Base-by-base conservation (phyloP, 2,888 invertebrate genomes). In the Mythimna loreyi region DNA sequence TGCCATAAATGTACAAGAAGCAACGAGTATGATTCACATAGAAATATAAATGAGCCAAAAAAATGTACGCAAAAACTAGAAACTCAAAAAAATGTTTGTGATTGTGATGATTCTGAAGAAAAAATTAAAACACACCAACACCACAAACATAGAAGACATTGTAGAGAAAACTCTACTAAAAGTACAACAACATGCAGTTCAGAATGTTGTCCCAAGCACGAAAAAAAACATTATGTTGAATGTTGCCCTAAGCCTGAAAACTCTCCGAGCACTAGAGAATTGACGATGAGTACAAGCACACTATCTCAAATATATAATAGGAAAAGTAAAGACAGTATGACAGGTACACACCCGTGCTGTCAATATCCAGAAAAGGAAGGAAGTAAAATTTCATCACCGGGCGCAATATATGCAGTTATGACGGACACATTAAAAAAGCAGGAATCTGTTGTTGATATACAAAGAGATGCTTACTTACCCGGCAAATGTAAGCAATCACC, bases 381-480 rank as follows among this genome's bases (percentile, higher is more conserved):
- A 28, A 52, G 52, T 52, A 19, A 28, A 28, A 52, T n/a, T 52
- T 52, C 52, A 52, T 30, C 28, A 52, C 52, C 25, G 7, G 16
- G 16, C 2, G 16, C 23, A 16, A 50, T 55, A 3, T 33, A 55
- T 16, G 55, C 30, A 21, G 0, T 16, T 36, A 36, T 61, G 55
- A 36, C 36, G 1, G 61, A 36, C 3, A 30, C 21, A 30, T 30
- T 63, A 16, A 8, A 13, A 45, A 30, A 59, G 13, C 43, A 45
- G 21, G 23, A 30, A 30, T 21, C 19, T 30, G 43, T 23, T 30
- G 7, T 45, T 58, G 30, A 45, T 21, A 13, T 3, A 19, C 57
- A 57, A 45, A 63, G 52, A 36, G 2, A 16, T 13, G n/a, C 55
- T 25, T 61, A 36, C n/a, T 33, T 60, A 60, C 50, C 25, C 6